Evolutionary conservation across 2,797 vertebrate genomes (phyloP).

Genomic region (Melanotaenia pygmaea): DNA sequence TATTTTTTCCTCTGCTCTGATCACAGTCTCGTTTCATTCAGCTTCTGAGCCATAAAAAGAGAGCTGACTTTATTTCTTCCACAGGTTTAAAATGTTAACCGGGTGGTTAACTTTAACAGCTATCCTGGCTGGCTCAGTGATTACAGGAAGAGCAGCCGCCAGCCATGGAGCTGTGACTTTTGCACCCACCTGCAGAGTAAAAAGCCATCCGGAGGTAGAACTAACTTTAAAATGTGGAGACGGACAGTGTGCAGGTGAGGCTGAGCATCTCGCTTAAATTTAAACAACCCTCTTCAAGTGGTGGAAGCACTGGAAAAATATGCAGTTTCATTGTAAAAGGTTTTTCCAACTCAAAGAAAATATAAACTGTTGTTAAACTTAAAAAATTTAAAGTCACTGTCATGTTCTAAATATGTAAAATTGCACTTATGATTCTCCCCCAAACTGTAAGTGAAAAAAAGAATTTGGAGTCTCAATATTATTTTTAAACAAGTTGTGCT

Average conservation of each 20-base stretch:
- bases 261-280: not conserved
- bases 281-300: not conserved
- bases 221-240: slow-evolving; percentile 69
- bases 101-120: slow-evolving; percentile 32
- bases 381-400: no score
- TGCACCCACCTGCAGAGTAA: slow-evolving; percentile 34
- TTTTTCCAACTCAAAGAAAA: no score
- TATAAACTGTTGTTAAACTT: no score
- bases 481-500: no score
- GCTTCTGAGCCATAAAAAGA: slow-evolving; percentile 15
- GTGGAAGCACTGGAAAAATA: no score
- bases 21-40: not conserved
- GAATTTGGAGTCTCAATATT: no score
- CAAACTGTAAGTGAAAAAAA: no score
- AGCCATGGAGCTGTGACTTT: slow-evolving; percentile 28
- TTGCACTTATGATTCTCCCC: no score
- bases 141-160: not conserved
- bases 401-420: no score
- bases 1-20: no score
- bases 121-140: slow-evolving; percentile 29
- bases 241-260: slow-evolving; percentile 44
- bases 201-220: slow-evolving; percentile 31
- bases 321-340: no score
- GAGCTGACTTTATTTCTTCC: slow-evolving; percentile 25
- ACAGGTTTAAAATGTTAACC: slow-evolving; percentile 61